phyloP scores from a whole-genome alignment of 1,140 invertebrate genomes.

The Drosophila aff. region DNA sequence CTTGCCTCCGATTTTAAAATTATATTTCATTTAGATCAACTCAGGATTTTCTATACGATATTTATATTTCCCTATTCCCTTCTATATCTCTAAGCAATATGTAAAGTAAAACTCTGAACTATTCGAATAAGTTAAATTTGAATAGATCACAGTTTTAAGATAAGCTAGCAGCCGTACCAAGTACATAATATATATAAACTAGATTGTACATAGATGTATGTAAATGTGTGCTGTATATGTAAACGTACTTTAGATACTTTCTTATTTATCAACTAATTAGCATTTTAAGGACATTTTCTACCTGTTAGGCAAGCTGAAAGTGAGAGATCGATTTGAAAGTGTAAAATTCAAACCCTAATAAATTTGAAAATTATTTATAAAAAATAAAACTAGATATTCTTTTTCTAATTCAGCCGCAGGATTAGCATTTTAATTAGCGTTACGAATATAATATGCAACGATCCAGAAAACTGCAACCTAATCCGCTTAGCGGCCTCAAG shows the following conservation, averaged over 20 bases:
- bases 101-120: conserved; percentile 47
- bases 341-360: conserved; percentile 56
- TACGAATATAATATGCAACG: conserved; percentile 53
- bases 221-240: conserved; percentile 61
- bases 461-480: conserved; percentile 65
- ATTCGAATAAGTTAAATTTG: conserved; percentile 12
- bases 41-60: conserved; percentile 64
- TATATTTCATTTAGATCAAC: conserved; percentile 49
- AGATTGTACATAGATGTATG: conserved; percentile 54
- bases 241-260: conserved; percentile 56
- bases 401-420: conserved; percentile 24
- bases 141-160: conserved; percentile 54
- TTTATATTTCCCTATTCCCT: conserved; percentile 16
- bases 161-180: conserved; percentile 68
- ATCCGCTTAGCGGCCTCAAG: conserved; percentile 60
- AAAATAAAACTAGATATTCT: conserved; percentile 23
- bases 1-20: neutral
- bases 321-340: conserved; percentile 37
- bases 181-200: conserved; percentile 31
- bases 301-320: conserved; percentile 43
- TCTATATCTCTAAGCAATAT: conserved; percentile 62
- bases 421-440: conserved; percentile 29
- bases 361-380: conserved; percentile 69
- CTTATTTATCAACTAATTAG: conserved; percentile 48
- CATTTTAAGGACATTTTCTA: conserved; percentile 59